Evolutionary conservation across 2,113 vertebrate species (phyloP), one percentile per base, ranked within the genome.

Genomic region (Hippocampus barbouri): DNA sequence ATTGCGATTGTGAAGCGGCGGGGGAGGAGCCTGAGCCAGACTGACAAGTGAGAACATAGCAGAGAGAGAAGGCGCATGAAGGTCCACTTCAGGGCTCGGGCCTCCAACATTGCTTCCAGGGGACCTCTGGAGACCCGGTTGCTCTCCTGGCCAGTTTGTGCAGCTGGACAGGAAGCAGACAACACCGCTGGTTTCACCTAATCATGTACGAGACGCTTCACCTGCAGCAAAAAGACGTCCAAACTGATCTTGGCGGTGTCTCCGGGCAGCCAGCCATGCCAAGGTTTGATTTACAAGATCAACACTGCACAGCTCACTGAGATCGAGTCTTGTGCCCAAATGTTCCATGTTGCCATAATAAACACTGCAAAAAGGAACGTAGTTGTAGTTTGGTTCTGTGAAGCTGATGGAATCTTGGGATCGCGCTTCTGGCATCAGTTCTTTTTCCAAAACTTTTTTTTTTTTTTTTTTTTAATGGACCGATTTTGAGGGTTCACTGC

Each of bases 101-200:
- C 16, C 18, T 18, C 51, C 51, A 7, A 30, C 30, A 30, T 30
- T 30, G 30, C 30, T 30, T 30, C 30, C 30, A 54, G 69, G 65
- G 63, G 71, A 63, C 72, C 87, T 66, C 74, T 30, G 57, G 79
- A 73, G 76, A 62, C 70, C 54, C 76, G 73, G 60, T 41, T 45
- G 64, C 63, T 77, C 73, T 51, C 45, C 73, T 79, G 75, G 70
- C 74, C 73, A 75, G 68, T 71, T 77, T 49, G 68, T 72, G 74
- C 68, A 77, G 75, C 72, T 77, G 66, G 71, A 81, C 73, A 64
- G 76, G 76, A 79, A 73, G 77, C 72, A 10, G 15, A 63, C 76
- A 70, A 81, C 83, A 72, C 68, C 54, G 72, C 74, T 81, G 84
- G 69, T 81, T 86, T 85, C 70, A 72, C 45, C 79, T 82, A 53